phyloP scores from a whole-genome alignment of 2,797 vertebrate species.

The Coregonus ussuriensis region DNA sequence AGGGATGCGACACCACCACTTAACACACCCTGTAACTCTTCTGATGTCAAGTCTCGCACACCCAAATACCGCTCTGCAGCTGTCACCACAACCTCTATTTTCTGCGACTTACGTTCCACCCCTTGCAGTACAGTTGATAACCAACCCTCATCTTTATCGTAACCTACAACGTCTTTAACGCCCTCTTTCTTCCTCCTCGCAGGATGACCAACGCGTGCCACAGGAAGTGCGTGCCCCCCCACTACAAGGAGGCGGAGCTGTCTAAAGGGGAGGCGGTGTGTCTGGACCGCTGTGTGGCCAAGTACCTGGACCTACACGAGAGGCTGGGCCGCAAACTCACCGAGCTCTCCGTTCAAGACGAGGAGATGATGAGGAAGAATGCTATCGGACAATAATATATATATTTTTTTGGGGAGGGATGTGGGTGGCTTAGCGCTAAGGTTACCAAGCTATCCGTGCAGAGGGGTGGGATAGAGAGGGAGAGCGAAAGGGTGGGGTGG shows the following conservation, averaged over 20 bases:
- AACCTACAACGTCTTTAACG: background rate
- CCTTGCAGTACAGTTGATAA: too few species aligned
- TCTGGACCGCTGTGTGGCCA: constrained; percentile 95
- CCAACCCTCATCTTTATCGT: background rate
- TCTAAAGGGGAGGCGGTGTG: constrained; percentile 95
- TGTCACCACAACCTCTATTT: too few species aligned
- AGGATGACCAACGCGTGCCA: constrained; percentile 98
- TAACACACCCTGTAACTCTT: too few species aligned
- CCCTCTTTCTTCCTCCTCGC: constrained; percentile 32
- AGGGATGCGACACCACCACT: too few species aligned
- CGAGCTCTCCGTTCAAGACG: constrained; percentile 92
- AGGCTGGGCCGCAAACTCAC: constrained; percentile 92
- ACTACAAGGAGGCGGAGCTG: constrained; percentile 93
- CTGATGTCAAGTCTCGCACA: too few species aligned
- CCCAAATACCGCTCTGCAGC: too few species aligned
- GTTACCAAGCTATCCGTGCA: background rate
- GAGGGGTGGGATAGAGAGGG: too few species aligned
- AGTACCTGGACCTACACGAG: constrained; percentile 96
- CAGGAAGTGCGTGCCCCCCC: constrained; percentile 93
- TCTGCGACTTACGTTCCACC: too few species aligned
- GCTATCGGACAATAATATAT: constrained; percentile 63
- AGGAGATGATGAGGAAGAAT: constrained; percentile 88
- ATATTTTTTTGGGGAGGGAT: constrained; percentile 32
- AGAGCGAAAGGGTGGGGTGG: too few species aligned
- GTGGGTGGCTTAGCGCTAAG: background rate